Percentiles rank a stretch among this genome's conserved stretches.
phyloP scores from a whole-genome alignment of 2,113 vertebrate species.

The Forbesichthys papilliferus region DNA sequence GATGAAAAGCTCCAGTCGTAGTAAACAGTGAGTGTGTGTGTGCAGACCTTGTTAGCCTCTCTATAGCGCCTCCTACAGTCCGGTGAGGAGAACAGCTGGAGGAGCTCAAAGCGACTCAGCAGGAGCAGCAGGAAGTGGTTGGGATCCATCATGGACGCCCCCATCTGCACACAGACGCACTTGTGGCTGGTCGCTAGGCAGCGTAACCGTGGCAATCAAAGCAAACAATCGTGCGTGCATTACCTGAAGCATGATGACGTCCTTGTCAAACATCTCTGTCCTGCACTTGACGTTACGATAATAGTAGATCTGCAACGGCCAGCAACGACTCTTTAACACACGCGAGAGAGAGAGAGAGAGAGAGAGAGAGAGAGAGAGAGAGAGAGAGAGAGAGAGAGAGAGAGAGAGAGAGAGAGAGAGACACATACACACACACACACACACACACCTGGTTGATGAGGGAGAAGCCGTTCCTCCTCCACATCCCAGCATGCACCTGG shows the following conservation, averaged over 20 bases:
- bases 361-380: no score
- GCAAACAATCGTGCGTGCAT: conserved; percentile 10
- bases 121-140: conserved; percentile 98
- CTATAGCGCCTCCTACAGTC: conserved; percentile 91
- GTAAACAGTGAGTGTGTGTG: background rate
- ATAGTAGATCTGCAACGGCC: conserved; percentile 89
- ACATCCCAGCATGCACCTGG: conserved; percentile 98
- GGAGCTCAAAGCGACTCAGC: conserved; percentile 94
- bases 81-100: conserved; percentile 90
- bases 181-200: conserved; percentile 21
- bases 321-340: background rate
- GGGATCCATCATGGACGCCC: conserved; percentile 98
- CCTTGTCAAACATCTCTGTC: conserved; percentile 99
- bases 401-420: no score
- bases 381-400: no score
- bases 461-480: conserved; percentile 97
- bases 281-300: conserved; percentile 98
- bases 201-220: no score
- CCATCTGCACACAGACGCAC: conserved; percentile 75
- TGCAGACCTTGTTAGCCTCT: conserved; percentile 87
- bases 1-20: conserved; percentile 12
- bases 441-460: conserved; percentile 91
- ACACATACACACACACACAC: no score
- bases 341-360: no score
- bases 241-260: conserved; percentile 94